Percentiles rank a stretch among this genome's conserved stretches.
phyloP scores from a whole-genome alignment of 1,140 invertebrate genomes.

The Aphelinus certus region DNA sequence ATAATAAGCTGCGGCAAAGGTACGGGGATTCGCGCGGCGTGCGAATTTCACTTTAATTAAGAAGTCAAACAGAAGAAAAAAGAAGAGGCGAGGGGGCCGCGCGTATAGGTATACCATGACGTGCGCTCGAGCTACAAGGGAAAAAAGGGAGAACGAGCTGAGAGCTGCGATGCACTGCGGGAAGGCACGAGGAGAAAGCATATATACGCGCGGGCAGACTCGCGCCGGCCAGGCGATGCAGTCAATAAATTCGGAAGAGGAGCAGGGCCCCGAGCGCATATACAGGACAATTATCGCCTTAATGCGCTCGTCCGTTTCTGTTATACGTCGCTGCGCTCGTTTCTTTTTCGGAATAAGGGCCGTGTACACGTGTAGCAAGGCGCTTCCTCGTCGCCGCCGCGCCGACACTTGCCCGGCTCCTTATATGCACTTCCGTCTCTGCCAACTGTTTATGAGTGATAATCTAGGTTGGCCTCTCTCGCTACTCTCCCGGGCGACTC shows the following conservation, averaged over 20 bases:
- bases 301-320: neutral
- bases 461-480: conserved; percentile 51
- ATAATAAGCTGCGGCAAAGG: no score
- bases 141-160: no score
- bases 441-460: conserved; percentile 48
- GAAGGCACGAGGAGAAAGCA: neutral
- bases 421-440: conserved; percentile 50
- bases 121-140: no score
- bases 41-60: conserved; percentile 12
- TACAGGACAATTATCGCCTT: conserved; percentile 15
- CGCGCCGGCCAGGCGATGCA: neutral
- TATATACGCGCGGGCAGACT: no score
- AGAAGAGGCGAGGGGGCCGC: neutral
- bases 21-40: neutral
- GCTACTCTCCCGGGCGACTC: conserved; percentile 29
- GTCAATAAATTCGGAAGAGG: conserved; percentile 11
- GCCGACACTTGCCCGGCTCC: conserved; percentile 41
- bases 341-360: no score
- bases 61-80: conserved; percentile 1
- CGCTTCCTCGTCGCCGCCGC: conserved; percentile 17
- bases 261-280: neutral
- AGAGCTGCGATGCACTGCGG: no score
- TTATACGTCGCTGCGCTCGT: neutral
- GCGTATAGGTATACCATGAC: no score
- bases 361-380: no score